Evolutionary conservation across 2,888 invertebrate genomes (phyloP), one percentile per base, ranked within the genome.

Genomic region (Lissonota sp.): DNA sequence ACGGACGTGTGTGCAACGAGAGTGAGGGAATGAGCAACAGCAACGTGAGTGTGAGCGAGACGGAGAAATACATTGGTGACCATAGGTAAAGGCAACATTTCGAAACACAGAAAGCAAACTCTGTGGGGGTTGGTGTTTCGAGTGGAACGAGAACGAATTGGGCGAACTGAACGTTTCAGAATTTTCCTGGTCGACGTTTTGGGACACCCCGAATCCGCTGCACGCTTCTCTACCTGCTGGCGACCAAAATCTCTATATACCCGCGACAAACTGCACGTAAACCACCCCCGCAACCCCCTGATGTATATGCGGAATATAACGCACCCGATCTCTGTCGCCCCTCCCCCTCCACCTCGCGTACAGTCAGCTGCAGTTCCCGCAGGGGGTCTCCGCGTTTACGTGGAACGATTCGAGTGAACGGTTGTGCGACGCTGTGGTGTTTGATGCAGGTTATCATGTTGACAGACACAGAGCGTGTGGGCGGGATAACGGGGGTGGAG

Each of bases 381-480:
- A 86, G 86, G 87, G 86, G 84, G 62, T 80, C 72, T 46, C 44
- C 74, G 26, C 74, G 70, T 62, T 81, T 78, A 81, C 74, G 74
- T 60, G 26, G 69, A 71, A 81, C 81, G 75, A 71, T 74, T 6
- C 74, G 72, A 76, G 70, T 63, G 76, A 72, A 73, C 64, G 73
- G 73, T 79, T 72, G 82, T 64, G 84, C 70, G 76, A 75, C 62
- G 84, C 81, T 82, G 88, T 90, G 90, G 89, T 91, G 90, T 91
- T 91, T 91, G 91, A 91, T 90, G 88, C 90, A 88, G 89, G 90
- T 91, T 90, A 91, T 92, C 91, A 92, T 90, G 91, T 91, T 91
- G 91, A 91, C 91, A 91, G 91, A 90, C 91, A 88, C 84, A 76
- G 88, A 89, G 87, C 88, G 85, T 88, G 86, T 86, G 85, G 82